A percentile compares a stretch with the other conserved stretches of the same genome.
These are phyloP conservation scores for Montipora foliosa DNA, from an alignment of 64 coral and sea anemone genomes.

Conservation along the genomic window DNA sequence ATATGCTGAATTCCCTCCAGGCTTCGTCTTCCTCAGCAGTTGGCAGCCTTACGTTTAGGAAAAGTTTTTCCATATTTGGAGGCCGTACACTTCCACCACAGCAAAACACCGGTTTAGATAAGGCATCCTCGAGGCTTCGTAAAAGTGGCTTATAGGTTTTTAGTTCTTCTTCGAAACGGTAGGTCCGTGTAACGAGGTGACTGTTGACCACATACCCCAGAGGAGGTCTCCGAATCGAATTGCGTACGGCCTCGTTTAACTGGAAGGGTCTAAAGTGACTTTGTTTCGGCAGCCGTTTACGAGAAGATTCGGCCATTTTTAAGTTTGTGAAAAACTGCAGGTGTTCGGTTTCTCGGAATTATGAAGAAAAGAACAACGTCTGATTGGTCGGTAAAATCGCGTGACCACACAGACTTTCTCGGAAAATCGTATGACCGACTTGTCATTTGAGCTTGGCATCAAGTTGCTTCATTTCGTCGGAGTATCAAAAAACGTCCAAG, in stretches of 20 bases:
- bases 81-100: conserved; percentile 52
- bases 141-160: conserved; percentile 1
- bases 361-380: too few species aligned
- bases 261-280: too few species aligned
- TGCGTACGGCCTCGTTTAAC: conserved; percentile 11
- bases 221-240: conserved; percentile 3
- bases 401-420: too few species aligned
- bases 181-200: neutral
- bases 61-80: neutral
- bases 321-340: too few species aligned
- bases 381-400: too few species aligned
- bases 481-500: too few species aligned
- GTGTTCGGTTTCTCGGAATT: too few species aligned
- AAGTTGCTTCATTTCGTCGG: too few species aligned
- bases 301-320: too few species aligned
- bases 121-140: conserved; percentile 11
- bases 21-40: neutral
- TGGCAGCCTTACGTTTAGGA: conserved; percentile 14
- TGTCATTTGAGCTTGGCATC: too few species aligned
- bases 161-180: neutral
- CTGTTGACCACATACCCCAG: conserved; percentile 44
- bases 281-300: too few species aligned
- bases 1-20: conserved; percentile 25
- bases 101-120: conserved; percentile 42
- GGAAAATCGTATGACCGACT: too few species aligned